Conservation (phyloP, 2,797 vertebrate genomes). For the Rhabdomys pumilio region DNA sequence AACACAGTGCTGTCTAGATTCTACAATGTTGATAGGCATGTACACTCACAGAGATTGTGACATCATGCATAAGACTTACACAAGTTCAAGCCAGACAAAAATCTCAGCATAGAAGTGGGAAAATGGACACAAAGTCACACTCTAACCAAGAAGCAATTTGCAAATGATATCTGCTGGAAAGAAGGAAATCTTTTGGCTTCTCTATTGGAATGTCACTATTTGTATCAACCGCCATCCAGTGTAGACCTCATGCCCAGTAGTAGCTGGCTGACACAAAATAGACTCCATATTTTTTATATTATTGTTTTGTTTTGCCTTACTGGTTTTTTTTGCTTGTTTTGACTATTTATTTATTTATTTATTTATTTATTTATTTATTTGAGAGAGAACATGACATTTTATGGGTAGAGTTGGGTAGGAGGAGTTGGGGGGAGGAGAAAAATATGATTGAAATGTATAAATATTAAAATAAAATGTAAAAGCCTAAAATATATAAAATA, state of each 20-base stretch:
- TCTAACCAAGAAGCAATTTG: neutral
- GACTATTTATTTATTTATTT: neutral
- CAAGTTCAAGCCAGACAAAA: no score
- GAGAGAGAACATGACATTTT: neutral
- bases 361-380: neutral
- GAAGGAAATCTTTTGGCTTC: neutral
- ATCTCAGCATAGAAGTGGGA: neutral
- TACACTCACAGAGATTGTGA: neutral
- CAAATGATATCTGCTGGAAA: neutral
- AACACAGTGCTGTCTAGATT: neutral
- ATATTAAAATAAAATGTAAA: neutral
- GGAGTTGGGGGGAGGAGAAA: neutral
- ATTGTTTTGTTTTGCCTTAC: neutral
- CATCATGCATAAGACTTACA: neutral
- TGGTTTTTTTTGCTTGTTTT: neutral
- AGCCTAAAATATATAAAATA: neutral
- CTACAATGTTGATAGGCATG: neutral
- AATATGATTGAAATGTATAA: neutral
- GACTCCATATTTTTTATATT: neutral
- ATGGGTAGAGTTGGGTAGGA: neutral
- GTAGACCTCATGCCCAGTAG: no score
- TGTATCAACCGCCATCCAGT: neutral
- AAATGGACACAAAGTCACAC: neutral
- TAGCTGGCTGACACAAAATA: neutral
- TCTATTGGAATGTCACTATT: no score